phyloP scores from a whole-genome alignment of 2,888 invertebrate species.

The Drosophila kambysellisi region DNA sequence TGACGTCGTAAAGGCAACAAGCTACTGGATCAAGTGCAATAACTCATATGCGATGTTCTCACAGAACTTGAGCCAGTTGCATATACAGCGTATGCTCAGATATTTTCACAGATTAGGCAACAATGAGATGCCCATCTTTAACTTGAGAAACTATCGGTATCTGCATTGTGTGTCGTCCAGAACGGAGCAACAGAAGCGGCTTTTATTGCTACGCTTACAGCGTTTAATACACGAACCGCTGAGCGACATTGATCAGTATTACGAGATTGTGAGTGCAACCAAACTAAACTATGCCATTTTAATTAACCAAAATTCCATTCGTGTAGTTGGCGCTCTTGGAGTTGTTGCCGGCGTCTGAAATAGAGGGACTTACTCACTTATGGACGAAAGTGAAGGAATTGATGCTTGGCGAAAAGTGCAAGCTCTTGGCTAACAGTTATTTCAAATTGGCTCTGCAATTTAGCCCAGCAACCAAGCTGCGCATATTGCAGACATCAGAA shows the following conservation, averaged over 20 bases:
- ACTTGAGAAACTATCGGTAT: constrained; percentile 39
- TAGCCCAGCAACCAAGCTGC: constrained; percentile 15
- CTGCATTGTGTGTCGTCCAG: constrained; percentile 34
- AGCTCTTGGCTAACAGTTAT: constrained; percentile 33
- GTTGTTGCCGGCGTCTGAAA: constrained; percentile 18
- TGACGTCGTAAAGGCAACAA: constrained; percentile 15
- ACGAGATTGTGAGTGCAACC: constrained; percentile 57
- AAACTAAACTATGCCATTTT: background rate
- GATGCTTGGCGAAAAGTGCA: constrained; percentile 13
- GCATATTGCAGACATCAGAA: constrained; percentile 36
- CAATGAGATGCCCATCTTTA: constrained; percentile 18
- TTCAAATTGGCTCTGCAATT: constrained; percentile 35
- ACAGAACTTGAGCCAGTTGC: constrained; percentile 43
- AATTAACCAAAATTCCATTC: background rate
- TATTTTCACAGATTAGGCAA: constrained; percentile 49
- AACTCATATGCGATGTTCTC: constrained; percentile 62
- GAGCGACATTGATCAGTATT: constrained; percentile 50
- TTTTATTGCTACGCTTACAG: constrained; percentile 40
- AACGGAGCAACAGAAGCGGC: constrained; percentile 14
- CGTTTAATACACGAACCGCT: constrained; percentile 11
- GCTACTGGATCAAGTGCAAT: constrained; percentile 56
- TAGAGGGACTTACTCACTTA: constrained; percentile 30
- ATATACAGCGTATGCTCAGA: constrained; percentile 57
- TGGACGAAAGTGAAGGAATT: constrained; percentile 15
- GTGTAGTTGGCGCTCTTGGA: constrained; percentile 49